Evolutionary conservation across 2,888 invertebrate genomes (phyloP).

Genomic region (Fragum whitleyi): DNA sequence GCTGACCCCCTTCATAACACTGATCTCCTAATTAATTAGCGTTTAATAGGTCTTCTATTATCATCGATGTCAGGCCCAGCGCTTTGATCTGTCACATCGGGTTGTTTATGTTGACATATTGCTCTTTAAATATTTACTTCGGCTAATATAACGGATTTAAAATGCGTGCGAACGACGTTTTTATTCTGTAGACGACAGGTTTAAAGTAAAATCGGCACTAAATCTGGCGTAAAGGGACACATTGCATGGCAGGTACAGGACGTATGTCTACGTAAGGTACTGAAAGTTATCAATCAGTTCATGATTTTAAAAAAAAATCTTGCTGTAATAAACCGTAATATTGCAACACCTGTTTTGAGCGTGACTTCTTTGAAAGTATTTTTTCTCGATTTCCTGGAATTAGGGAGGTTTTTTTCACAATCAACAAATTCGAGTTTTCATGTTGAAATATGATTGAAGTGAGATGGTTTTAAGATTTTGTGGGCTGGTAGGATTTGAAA

Average conservation of each 20-base stretch:
- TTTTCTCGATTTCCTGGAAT: too few relatives aligned
- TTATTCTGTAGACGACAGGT: constrained; percentile 40
- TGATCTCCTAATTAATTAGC: constrained; percentile 45
- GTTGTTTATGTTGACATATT: constrained; percentile 58
- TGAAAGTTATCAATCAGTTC: not conserved
- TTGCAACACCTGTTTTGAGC: too few relatives aligned
- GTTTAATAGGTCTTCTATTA: constrained; percentile 52
- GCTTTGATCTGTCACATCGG: constrained; percentile 57
- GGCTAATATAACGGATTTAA: constrained; percentile 38
- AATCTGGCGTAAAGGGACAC: constrained; percentile 30
- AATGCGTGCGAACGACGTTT: constrained; percentile 37
- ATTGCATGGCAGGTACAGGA: constrained; percentile 11
- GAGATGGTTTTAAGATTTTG: too few relatives aligned
- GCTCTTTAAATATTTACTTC: constrained; percentile 54
- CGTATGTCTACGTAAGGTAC: not conserved
- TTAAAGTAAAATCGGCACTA: constrained; percentile 28
- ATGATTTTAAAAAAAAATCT: too few relatives aligned
- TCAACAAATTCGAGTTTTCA: too few relatives aligned
- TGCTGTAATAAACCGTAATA: too few relatives aligned
- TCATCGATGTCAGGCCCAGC: constrained; percentile 35
- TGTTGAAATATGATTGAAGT: too few relatives aligned
- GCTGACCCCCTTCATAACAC: constrained; percentile 3
- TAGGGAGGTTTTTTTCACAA: too few relatives aligned
- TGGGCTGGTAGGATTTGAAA: too few relatives aligned
- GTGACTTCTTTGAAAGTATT: too few relatives aligned